Conservation (phyloP, 2,113 vertebrate species). For the Pelvicachromis taeniatus region DNA sequence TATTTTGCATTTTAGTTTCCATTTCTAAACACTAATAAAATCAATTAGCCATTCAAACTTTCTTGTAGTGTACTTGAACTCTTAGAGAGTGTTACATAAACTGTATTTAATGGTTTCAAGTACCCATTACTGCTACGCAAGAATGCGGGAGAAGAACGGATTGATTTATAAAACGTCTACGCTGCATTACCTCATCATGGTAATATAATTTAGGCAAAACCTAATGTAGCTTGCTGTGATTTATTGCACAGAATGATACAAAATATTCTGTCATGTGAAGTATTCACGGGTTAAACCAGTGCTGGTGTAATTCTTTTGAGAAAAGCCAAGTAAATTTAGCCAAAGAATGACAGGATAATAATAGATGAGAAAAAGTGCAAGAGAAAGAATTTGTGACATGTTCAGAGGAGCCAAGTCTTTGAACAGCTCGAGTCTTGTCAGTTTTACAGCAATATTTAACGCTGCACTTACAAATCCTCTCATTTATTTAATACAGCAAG, state of each 20-base stretch:
- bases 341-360: not conserved
- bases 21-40: not conserved
- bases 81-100: not conserved
- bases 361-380: not conserved
- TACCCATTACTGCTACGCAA: not conserved
- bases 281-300: not conserved
- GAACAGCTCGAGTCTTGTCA: not conserved
- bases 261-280: not conserved
- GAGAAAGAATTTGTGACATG: not conserved
- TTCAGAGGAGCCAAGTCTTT: not conserved
- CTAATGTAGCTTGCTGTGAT: not conserved
- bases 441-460: not conserved
- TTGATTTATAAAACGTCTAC: not conserved
- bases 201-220: not conserved
- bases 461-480: rapidly evolving
- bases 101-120: not conserved
- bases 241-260: not conserved
- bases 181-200: not conserved
- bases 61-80: not conserved
- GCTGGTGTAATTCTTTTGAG: not conserved
- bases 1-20: not conserved
- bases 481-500: not conserved
- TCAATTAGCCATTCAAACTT: not conserved
- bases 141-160: not conserved
- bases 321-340: not conserved